These are phyloP conservation scores for Syncerus caffer DNA, from an alignment of 2,797 vertebrate genomes.

Conservation along the genomic window DNA sequence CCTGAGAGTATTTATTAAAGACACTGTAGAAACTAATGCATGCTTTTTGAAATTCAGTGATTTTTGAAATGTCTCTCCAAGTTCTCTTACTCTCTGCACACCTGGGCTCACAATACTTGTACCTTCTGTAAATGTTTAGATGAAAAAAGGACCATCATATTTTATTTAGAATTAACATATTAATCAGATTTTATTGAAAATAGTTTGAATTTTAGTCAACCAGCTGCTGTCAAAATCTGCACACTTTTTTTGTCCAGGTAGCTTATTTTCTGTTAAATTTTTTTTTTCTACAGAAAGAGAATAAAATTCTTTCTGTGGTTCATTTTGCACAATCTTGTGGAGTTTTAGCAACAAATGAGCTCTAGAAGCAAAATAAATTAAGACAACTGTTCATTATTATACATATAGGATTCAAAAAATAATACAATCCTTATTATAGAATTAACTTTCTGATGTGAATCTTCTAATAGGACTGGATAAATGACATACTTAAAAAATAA, in stretches of 20 bases:
- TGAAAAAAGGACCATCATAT: not conserved
- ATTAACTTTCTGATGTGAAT: not conserved
- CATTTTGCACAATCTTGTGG: slow-evolving; percentile 41
- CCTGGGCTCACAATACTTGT: not conserved
- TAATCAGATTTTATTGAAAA: slow-evolving; percentile 36
- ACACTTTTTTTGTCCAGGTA: slow-evolving; percentile 43
- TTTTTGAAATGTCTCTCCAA: slow-evolving; percentile 7
- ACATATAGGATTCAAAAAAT: not conserved
- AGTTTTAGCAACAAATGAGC: slow-evolving; percentile 9
- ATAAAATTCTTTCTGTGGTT: slow-evolving; percentile 61
- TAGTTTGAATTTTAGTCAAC: slow-evolving; percentile 36
- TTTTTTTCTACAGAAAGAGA: slow-evolving; percentile 49
- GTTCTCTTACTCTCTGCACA: not conserved
- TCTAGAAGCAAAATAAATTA: not conserved
- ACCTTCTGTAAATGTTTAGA: not conserved
- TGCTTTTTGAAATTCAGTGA: slow-evolving; percentile 22
- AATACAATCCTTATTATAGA: not conserved
- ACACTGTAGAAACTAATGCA: not conserved
- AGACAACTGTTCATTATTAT: not conserved
- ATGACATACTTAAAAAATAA: not conserved
- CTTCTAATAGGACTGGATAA: not conserved
- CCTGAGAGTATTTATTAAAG: slow-evolving; percentile 21
- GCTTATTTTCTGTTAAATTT: slow-evolving; percentile 15
- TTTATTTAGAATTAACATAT: slow-evolving; percentile 20
- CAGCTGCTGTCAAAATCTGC: slow-evolving; percentile 63